A percentile compares a stretch with the other conserved stretches of the same genome.
Evolutionary conservation across 2,888 invertebrate species (phyloP).

Genomic region (Drosophila maculinotata): DNA sequence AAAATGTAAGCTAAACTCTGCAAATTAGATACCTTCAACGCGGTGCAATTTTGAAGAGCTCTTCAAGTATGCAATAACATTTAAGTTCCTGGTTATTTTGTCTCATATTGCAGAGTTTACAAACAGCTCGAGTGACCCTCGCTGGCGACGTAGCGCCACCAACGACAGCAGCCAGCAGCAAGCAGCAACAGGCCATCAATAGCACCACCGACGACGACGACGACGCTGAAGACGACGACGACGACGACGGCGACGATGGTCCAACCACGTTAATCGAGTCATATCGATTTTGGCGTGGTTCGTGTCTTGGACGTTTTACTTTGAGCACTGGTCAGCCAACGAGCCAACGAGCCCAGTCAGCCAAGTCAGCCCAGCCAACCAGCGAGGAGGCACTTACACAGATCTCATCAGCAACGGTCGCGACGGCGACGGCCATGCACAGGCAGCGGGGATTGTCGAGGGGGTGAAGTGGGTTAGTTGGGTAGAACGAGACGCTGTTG

Average conservation of each 20-base stretch:
- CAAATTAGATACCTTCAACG: too few species aligned
- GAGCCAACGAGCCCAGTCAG: constrained; percentile 17
- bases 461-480: neutral
- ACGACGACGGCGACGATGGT: constrained; percentile 31
- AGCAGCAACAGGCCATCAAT: constrained; percentile 67
- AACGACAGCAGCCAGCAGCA: constrained; percentile 56
- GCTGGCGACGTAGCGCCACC: constrained; percentile 62
- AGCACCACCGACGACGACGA: constrained; percentile 67
- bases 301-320: constrained; percentile 77
- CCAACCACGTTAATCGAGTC: constrained; percentile 77
- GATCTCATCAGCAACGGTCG: constrained; percentile 67
- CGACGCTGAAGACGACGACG: constrained; percentile 7
- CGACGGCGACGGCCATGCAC: constrained; percentile 30
- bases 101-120: too few species aligned
- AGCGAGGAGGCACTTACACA: constrained; percentile 59
- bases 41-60: too few species aligned
- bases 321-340: constrained; percentile 35
- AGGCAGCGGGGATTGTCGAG: neutral
- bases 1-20: too few species aligned
- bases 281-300: constrained; percentile 79
- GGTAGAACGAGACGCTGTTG: neutral
- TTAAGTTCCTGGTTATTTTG: too few species aligned
- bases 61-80: too few species aligned
- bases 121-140: constrained; percentile 28
- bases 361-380: constrained; percentile 26